Evolutionary conservation across 2,888 invertebrate species (phyloP).

Genomic region (Callosobruchus maculatus): DNA sequence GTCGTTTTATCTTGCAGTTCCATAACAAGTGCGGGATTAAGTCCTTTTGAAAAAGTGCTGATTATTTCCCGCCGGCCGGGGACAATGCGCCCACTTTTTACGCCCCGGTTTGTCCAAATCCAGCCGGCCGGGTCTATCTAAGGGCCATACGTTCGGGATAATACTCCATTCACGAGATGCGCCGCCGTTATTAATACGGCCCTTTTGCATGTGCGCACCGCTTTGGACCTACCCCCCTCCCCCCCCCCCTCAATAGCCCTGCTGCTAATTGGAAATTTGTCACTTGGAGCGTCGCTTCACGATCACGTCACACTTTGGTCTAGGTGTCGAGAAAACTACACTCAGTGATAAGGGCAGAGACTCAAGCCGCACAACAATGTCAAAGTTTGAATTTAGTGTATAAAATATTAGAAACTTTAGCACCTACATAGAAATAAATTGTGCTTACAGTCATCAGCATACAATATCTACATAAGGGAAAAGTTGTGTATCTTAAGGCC

Average conservation of each 20-base stretch:
- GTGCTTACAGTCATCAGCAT: too few relatives aligned
- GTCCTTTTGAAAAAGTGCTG: background rate
- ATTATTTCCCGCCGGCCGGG: background rate
- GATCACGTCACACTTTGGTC: too few relatives aligned
- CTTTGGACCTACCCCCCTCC: too few relatives aligned
- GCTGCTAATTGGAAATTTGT: background rate
- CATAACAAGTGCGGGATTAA: background rate
- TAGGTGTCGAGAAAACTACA: too few relatives aligned
- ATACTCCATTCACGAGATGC: background rate
- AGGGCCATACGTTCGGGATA: background rate
- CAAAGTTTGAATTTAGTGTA: too few relatives aligned
- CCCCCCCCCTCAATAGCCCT: background rate
- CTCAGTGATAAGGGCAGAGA: too few relatives aligned
- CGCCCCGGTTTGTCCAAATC: background rate
- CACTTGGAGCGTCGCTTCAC: background rate
- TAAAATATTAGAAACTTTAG: too few relatives aligned
- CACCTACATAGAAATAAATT: too few relatives aligned
- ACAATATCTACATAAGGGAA: too few relatives aligned
- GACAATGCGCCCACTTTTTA: background rate
- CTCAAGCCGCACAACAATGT: too few relatives aligned
- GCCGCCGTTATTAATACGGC: background rate
- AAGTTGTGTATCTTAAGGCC: too few relatives aligned
- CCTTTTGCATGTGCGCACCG: background rate
- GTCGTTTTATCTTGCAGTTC: background rate
- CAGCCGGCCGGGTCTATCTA: background rate